Evolutionary conservation across 2,113 vertebrate genomes (phyloP).

Genomic region (Trachemys scripta): DNA sequence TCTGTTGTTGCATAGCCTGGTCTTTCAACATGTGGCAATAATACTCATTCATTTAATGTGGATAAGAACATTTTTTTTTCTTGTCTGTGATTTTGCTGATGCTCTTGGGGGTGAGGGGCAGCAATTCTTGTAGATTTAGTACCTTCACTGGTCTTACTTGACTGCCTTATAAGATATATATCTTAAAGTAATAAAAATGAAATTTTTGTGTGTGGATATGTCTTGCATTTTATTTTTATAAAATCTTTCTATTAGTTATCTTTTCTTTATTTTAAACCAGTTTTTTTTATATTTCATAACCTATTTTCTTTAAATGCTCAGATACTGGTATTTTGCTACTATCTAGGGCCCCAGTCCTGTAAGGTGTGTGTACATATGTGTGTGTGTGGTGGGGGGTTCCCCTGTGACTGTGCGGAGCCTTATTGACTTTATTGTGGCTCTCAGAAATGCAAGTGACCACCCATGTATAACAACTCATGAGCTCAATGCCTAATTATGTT

Average conservation of each 20-base stretch:
- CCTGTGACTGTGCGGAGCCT: no score
- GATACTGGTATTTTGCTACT: background rate
- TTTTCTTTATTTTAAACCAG: background rate
- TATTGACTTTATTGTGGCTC: background rate
- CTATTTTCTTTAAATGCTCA: background rate
- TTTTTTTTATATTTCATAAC: background rate
- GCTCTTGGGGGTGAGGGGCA: background rate
- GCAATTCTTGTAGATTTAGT: conserved; percentile 17
- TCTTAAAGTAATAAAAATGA: background rate
- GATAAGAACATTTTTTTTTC: background rate
- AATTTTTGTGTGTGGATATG: accelerated
- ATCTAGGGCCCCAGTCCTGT: background rate
- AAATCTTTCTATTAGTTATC: background rate
- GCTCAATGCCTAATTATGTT: background rate
- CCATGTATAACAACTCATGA: background rate
- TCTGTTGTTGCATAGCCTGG: background rate
- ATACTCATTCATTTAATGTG: no score
- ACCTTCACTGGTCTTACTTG: conserved; percentile 12
- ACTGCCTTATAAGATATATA: background rate
- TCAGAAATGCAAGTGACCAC: background rate
- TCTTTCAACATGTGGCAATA: background rate
- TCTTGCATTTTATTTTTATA: background rate
- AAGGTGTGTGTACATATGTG: background rate
- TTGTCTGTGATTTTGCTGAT: background rate
- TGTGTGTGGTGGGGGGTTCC: no score